phyloP scores from a whole-genome alignment of 64 coral and sea anemone genomes.

The Actinia tenebrosa region DNA sequence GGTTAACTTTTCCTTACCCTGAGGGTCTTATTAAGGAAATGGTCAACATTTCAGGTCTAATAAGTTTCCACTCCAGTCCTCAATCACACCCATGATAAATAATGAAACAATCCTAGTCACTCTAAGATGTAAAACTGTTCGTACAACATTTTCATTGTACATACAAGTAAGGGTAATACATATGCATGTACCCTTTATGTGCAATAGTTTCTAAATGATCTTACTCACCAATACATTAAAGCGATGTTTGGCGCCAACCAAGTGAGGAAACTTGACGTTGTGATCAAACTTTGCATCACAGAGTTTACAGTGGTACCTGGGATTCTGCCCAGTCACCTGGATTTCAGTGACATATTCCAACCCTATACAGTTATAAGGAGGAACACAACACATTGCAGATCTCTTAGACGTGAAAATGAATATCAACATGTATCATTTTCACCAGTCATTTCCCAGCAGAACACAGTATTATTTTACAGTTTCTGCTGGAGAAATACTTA shows the following conservation, averaged over 20 bases:
- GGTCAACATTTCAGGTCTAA: no score
- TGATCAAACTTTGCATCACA: conserved; percentile 99
- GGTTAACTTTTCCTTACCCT: no score
- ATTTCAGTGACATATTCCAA: conserved; percentile 99
- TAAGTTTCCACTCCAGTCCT: no score
- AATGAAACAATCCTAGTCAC: background rate
- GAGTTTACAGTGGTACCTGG: conserved; percentile 93
- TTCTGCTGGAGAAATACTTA: background rate
- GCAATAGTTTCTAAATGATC: background rate
- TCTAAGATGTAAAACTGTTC: background rate
- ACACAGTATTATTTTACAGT: background rate
- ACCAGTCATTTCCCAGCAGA: conserved; percentile 15
- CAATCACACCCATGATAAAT: no score
- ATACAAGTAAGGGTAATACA: background rate
- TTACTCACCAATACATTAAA: conserved; percentile 99
- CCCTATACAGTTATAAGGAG: conserved; percentile 71
- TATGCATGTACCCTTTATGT: background rate
- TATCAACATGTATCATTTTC: conserved; percentile 36
- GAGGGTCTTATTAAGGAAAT: no score
- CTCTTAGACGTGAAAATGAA: conserved; percentile 60
- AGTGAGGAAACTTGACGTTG: conserved; percentile 99
- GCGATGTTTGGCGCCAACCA: conserved; percentile 99
- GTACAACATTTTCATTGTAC: background rate
- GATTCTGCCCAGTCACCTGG: conserved; percentile 95
- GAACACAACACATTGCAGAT: conserved; percentile 43